Conservation (phyloP, 37 sponge, comb jelly and placozoan genomes). For the Crambe crambe region DNA sequence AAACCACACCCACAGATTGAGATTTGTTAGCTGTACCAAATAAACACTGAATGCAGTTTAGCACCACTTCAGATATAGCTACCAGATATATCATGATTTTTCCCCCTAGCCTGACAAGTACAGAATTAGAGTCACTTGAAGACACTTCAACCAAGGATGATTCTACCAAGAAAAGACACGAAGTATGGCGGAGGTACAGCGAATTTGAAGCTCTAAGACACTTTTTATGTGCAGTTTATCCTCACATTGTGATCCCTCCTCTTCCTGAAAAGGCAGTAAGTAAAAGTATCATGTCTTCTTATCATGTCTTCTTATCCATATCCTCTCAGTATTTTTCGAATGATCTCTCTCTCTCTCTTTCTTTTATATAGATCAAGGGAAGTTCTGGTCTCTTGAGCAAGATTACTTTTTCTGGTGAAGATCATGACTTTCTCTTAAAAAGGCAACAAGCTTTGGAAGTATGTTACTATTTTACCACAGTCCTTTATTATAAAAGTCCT, state of each 20-base stretch:
- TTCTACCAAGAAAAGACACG: slow-evolving; percentile 20
- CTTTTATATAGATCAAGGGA: slow-evolving; percentile 53
- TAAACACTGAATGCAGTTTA: too few relatives aligned
- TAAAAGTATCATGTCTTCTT: background rate
- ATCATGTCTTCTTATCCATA: too few relatives aligned
- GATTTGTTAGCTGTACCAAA: too few relatives aligned
- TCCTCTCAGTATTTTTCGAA: too few relatives aligned
- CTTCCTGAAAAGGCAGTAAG: slow-evolving; percentile 72
- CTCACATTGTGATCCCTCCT: slow-evolving; percentile 69
- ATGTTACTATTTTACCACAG: background rate
- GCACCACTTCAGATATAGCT: too few relatives aligned
- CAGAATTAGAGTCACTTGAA: too few relatives aligned
- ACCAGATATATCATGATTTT: too few relatives aligned
- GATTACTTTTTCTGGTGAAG: slow-evolving; percentile 74
- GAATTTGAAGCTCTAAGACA: slow-evolving; percentile 79
- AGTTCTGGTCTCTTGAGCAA: slow-evolving; percentile 63
- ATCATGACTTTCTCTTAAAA: slow-evolving; percentile 58
- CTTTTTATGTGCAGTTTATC: slow-evolving; percentile 66
- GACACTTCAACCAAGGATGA: background rate
- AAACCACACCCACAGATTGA: too few relatives aligned
- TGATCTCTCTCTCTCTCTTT: background rate
- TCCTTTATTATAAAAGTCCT: background rate
- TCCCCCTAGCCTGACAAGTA: background rate
- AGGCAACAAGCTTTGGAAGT: slow-evolving; percentile 79
- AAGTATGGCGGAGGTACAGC: slow-evolving; percentile 82